Conservation (phyloP, 2,797 vertebrate species). For the Hypotaenidia philippensis region DNA sequence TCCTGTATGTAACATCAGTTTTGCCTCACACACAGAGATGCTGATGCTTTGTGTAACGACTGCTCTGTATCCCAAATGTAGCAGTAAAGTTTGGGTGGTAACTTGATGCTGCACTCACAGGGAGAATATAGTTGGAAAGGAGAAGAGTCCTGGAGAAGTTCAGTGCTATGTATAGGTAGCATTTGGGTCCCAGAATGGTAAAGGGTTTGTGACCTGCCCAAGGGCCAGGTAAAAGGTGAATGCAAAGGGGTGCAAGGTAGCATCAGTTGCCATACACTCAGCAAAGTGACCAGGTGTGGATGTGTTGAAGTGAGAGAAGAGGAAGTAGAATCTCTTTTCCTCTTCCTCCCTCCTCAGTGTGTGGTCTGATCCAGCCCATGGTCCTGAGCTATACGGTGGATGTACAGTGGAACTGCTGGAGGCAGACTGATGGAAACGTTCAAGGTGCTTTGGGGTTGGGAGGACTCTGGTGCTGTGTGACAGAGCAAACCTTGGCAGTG, state of each 20-base stretch:
- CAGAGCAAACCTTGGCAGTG: neutral
- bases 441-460: neutral
- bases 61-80: neutral
- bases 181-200: neutral
- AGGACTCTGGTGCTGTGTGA: neutral
- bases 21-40: neutral
- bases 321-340: neutral
- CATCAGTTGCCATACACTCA: neutral
- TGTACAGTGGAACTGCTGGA: neutral
- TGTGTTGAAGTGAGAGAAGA: neutral
- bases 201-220: neutral
- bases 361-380: neutral
- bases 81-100: neutral
- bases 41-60: neutral
- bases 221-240: neutral
- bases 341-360: neutral
- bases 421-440: rapidly evolving
- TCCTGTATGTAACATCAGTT: rapidly evolving
- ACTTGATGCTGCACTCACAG: rapidly evolving
- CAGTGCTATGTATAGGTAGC: rapidly evolving
- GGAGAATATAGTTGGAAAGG: neutral
- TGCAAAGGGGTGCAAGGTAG: neutral
- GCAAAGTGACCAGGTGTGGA: neutral
- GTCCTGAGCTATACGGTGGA: rapidly evolving
- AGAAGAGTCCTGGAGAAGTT: neutral